phyloP scores from a whole-genome alignment of 2,797 vertebrate species.

The Lepidocolaptes lacrymiger region DNA sequence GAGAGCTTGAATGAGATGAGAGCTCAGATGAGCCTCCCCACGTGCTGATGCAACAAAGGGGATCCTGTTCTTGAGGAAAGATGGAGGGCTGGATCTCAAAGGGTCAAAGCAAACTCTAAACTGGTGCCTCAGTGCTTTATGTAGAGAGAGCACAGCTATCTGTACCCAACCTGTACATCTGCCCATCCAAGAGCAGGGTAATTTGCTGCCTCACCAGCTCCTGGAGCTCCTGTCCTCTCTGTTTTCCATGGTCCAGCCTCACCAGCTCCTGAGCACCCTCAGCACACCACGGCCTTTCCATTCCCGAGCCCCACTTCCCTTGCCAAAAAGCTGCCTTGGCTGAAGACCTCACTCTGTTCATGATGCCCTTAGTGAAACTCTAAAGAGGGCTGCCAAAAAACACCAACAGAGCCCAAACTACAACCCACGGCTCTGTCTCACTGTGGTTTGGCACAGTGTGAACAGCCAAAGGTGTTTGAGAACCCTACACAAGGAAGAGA shows the following conservation, averaged over 20 bases:
- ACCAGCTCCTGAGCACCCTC: not conserved
- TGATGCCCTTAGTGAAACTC: not conserved
- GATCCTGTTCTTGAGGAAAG: not conserved
- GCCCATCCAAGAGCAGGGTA: not conserved
- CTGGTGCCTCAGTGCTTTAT: not conserved
- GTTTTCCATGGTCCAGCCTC: not conserved
- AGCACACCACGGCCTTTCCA: not conserved
- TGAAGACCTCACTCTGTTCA: not conserved
- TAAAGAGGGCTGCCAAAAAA: not conserved
- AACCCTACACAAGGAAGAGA: not conserved
- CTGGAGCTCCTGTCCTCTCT: not conserved
- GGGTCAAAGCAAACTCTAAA: not conserved
- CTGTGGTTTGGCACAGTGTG: accelerated
- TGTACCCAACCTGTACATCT: not conserved
- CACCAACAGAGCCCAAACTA: not conserved
- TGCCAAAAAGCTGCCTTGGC: accelerated
- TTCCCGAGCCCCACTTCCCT: not conserved
- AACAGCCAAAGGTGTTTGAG: accelerated
- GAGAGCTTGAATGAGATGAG: too few relatives aligned
- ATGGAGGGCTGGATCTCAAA: accelerated
- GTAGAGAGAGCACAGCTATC: not conserved
- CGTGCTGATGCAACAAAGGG: too few relatives aligned
- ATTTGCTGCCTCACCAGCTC: not conserved
- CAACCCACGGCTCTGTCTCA: accelerated
- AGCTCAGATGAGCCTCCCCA: too few relatives aligned